Evolutionary conservation across 2,888 invertebrate species (phyloP), one percentile per base, ranked within the genome.

Genomic region (Iselma pallidipennis): DNA sequence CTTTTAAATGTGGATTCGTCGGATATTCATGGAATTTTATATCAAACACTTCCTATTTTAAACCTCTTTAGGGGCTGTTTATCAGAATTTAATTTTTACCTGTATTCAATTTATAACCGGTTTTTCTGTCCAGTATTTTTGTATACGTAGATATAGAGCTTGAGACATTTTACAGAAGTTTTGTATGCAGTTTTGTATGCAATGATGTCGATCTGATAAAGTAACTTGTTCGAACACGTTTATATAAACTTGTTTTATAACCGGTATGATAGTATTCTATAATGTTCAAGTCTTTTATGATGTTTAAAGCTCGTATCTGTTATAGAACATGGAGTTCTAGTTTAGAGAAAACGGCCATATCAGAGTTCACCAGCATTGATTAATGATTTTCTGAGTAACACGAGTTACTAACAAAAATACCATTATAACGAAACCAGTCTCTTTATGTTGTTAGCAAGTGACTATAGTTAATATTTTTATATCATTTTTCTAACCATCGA

Each of bases 361-460:
- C 61, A 53, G 42, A 57, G 49, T 50, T 55, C 54, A 58, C 57
- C 50, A 50, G 61, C 61, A 54, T 57, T 61, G 61, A 57, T 61
- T 61, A 61, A 61, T 61, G 61, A 54, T 61, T 57, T 61, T 50
- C 54, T 31, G 53, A 57, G 61, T 48, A 55, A 61, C 57, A 61
- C 54, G 55, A 57, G 37, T 57, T 61, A 55, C 37, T 57, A 57
- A 57, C 50, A 53, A 50, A 42, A 54, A 57, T 57, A 37, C 49
- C 49, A 57, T 37, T 37, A 45, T 55, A 50, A 51, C 55, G 16
- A 52, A 45, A 52, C 50, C 42, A 45, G 37, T 57, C 56, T 48
- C 53, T 57, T 61, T 29, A 61, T 52, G 49, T 61, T 61, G 42
- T 54, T 49, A 58, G 45, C 37, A 57, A 57, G 45, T 45, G 21